phyloP scores from a whole-genome alignment of 2,113 vertebrate genomes.

The Aptenodytes patagonicus region DNA sequence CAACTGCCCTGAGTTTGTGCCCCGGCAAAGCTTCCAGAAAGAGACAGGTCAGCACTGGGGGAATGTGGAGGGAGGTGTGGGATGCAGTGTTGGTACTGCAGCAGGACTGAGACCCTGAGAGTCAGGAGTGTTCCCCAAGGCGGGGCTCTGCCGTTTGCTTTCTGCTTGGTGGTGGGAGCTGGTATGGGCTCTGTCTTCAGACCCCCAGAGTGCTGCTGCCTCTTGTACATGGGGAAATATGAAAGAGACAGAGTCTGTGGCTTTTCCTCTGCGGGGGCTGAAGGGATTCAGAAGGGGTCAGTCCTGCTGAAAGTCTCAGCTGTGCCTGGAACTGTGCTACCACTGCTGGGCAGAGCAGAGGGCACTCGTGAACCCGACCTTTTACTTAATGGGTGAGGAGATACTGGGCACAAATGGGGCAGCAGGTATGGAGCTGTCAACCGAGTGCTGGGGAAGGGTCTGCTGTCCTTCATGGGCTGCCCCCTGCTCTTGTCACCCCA shows the following conservation, averaged over 20 bases:
- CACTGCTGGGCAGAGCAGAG: background rate
- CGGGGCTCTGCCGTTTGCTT: background rate
- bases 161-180: background rate
- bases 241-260: background rate
- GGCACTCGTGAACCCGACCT: background rate
- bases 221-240: fast-evolving
- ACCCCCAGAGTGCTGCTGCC: background rate
- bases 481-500: background rate
- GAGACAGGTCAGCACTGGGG: conserved; percentile 75
- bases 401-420: background rate
- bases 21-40: conserved; percentile 84
- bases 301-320: background rate
- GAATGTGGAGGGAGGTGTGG: background rate
- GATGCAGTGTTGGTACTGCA: background rate
- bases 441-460: background rate
- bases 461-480: background rate
- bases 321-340: background rate
- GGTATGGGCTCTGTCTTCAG: background rate
- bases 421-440: background rate
- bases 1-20: conserved; percentile 95
- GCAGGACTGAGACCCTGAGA: background rate
- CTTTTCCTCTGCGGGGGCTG: background rate
- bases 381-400: background rate
- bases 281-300: background rate
- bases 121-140: background rate